Conservation (phyloP, 2,797 vertebrate genomes). For the Chiroxiphia lanceolata region DNA sequence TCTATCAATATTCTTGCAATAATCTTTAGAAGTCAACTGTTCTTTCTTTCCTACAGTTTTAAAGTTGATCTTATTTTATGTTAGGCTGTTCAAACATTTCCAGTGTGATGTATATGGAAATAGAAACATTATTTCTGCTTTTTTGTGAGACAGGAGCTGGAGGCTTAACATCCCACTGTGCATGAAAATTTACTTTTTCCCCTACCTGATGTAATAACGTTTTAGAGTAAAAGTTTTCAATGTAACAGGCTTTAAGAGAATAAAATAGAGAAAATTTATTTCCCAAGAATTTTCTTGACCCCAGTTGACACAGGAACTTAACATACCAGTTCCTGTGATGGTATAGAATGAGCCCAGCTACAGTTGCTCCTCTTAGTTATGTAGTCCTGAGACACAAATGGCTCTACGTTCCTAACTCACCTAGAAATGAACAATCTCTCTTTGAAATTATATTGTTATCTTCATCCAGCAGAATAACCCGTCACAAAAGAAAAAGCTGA, state of each 20-base stretch:
- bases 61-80: not conserved
- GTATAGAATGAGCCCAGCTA: not conserved
- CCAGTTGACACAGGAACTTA: not conserved
- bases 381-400: not conserved
- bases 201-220: not conserved
- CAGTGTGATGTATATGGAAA: not conserved
- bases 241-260: slow-evolving; percentile 19
- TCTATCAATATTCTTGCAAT: not conserved
- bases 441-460: not conserved
- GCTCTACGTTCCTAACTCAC: not conserved
- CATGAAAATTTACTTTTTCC: slow-evolving; percentile 34
- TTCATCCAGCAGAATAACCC: not conserved
- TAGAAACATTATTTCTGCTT: slow-evolving; percentile 15
- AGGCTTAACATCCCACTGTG: slow-evolving; percentile 32
- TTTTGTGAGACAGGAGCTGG: not conserved
- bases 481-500: not conserved
- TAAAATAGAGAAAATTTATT: slow-evolving; percentile 19
- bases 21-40: not conserved
- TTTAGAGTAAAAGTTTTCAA: slow-evolving; percentile 8
- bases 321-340: not conserved
- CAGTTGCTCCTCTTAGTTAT: not conserved
- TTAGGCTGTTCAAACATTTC: slow-evolving; percentile 6
- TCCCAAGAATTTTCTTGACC: not conserved
- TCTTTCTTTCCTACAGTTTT: not conserved
- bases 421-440: not conserved